Base-by-base conservation (phyloP, 2,888 invertebrate species). In the Tillus elongatus region DNA sequence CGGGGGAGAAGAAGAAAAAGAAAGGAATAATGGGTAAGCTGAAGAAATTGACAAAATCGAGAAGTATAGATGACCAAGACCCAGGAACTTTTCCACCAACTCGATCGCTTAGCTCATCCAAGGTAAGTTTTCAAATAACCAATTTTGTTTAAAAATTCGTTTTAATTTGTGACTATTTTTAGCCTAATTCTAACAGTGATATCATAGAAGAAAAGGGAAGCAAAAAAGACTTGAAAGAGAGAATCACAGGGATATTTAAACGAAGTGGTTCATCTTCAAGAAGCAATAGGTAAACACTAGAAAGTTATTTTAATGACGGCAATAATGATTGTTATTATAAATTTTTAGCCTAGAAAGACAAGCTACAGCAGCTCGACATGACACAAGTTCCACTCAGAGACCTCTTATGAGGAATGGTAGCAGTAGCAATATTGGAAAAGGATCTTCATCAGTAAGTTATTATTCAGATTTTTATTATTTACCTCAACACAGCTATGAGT, bases 11-110 rank as follows among this genome's bases (percentile, higher is more conserved):
- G 60, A 84, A 86, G 66, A 80, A 83, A 65, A 77, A 78, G 58
- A 83, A 83, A 63, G 75, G 87, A 33, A 66, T 90, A 19, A 84
- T 89, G 57, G 84, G 86, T 11, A 90, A 89, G 68, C 64, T 91
- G 46, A 82, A 85, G 54, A 83, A 86, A 57, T 66, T 90, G 35
- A 88, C 88, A 2, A 90, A 89, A 64, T 85, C 88, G 2, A 77
- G 83, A 32, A 86, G 85, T 46, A 79, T 85, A 36, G 85, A 87
- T 54, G 82, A 82, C 56, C 75, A 73, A 45, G 64, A 65, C 52
- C 56, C 59, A 4, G 63, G 57, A 14, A 58, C 53, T 30, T 63
- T 63, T 45, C 52, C 62, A 15, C 54, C 58, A n/a, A 48, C 49
- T 24, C 50, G 51, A 45, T 44, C 47, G 39, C 66, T 74, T 15